Conservation (phyloP, 2,113 vertebrate species). For the Psammodynastes pulverulentus region DNA sequence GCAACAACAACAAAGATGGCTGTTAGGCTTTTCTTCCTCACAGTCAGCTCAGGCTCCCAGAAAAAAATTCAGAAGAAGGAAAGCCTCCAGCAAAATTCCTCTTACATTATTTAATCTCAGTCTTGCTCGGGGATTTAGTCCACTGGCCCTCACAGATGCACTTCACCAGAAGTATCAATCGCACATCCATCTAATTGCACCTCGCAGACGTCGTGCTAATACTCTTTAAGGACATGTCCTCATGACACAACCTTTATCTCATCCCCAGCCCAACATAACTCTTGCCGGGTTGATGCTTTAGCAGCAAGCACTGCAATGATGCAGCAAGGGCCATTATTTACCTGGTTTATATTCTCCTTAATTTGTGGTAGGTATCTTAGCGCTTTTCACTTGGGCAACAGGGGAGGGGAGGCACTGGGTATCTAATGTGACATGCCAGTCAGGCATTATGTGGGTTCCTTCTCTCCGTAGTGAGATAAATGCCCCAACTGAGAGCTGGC, state of each 20-base stretch:
- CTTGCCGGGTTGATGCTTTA: not conserved
- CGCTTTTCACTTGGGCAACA: not conserved
- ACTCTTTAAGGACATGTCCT: not conserved
- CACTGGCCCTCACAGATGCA: not conserved
- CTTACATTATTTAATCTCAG: not conserved
- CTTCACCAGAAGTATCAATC: not conserved
- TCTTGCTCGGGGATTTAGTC: not conserved
- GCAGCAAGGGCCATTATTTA: not conserved
- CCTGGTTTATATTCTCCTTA: not conserved
- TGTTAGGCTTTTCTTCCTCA: not conserved
- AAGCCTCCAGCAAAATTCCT: not conserved
- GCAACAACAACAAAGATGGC: not conserved
- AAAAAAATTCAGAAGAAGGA: not conserved
- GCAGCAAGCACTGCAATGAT: not conserved
- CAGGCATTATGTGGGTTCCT: not conserved
- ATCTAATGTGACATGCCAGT: not conserved
- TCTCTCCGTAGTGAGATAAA: not conserved
- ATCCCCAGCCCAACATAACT: not conserved
- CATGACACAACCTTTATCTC: not conserved
- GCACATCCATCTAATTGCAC: not conserved
- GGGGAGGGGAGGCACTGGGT: not conserved
- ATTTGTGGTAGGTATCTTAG: not conserved
- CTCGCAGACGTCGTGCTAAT: not conserved
- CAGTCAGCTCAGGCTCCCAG: not conserved
- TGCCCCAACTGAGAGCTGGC: not conserved